Conservation (phyloP, 2,797 vertebrate species). For the Pseudomugil gertrudae region DNA sequence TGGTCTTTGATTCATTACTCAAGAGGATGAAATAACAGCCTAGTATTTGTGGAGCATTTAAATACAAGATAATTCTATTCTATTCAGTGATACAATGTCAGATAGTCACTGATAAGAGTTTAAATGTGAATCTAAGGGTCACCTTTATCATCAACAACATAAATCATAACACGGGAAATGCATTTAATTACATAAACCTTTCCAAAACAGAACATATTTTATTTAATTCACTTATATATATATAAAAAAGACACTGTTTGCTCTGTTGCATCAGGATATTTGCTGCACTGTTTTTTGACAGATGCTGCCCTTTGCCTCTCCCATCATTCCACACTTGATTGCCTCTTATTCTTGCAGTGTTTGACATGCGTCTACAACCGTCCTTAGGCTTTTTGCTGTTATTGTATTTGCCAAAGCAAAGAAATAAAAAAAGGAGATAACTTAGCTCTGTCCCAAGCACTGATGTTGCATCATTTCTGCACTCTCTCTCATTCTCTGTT, state of each 20-base stretch:
- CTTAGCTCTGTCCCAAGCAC: constrained; percentile 2
- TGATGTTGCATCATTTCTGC: constrained; percentile 26
- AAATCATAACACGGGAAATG: constrained; percentile 28
- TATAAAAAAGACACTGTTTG: constrained; percentile 24
- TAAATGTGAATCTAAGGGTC: constrained; percentile 21
- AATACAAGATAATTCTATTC: constrained; percentile 10
- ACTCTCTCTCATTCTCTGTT: constrained; percentile 7
- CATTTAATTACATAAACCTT: not conserved
- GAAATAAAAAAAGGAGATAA: constrained; percentile 10
- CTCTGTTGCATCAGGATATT: constrained; percentile 13
- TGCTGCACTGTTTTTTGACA: constrained; percentile 26
- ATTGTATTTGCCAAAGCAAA: constrained; percentile 25
- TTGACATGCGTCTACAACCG: constrained; percentile 28
- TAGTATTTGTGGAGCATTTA: not conserved
- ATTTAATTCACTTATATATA: constrained; percentile 6
- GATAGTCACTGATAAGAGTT: not conserved
- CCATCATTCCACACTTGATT: constrained; percentile 25
- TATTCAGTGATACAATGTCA: not conserved
- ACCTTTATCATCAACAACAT: constrained; percentile 27
- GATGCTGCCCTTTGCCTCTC: constrained; percentile 20
- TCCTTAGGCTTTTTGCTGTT: constrained; percentile 39
- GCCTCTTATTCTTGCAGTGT: constrained; percentile 15
- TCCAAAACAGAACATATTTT: not conserved
- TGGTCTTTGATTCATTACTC: constrained; percentile 9
- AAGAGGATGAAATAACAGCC: not conserved